Conservation (phyloP, 2,113 vertebrate species). For the Centropristis striata region DNA sequence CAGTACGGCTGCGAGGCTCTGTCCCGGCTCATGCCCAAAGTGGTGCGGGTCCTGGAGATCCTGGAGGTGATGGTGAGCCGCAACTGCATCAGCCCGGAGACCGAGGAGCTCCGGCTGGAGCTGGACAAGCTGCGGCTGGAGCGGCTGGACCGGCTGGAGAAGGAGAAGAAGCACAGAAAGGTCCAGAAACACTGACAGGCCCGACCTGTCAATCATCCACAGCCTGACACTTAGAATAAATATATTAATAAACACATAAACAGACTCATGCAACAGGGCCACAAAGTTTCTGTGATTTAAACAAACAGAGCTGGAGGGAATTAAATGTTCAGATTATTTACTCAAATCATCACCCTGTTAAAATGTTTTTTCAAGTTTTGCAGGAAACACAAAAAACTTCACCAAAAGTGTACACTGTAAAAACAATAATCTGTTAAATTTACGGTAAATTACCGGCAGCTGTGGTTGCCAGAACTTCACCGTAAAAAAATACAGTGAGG, state of each 20-base stretch:
- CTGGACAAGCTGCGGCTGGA: slow-evolving; percentile 95
- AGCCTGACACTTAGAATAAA: too few species aligned
- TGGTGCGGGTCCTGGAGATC: slow-evolving; percentile 97
- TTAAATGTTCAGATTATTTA: too few species aligned
- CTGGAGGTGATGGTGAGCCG: slow-evolving; percentile 97
- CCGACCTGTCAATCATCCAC: background rate
- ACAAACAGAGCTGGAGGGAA: too few species aligned
- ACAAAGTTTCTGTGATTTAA: background rate
- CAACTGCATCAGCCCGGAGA: slow-evolving; percentile 91
- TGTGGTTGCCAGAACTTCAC: too few species aligned
- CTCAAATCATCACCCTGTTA: too few species aligned
- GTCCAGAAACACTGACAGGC: background rate
- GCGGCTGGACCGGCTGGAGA: slow-evolving; percentile 93
- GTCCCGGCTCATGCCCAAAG: slow-evolving; percentile 96
- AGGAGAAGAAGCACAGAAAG: slow-evolving; percentile 95
- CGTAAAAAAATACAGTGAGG: too few species aligned
- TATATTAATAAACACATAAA: background rate
- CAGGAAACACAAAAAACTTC: too few species aligned
- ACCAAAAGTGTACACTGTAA: too few species aligned
- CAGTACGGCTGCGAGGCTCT: slow-evolving; percentile 96
- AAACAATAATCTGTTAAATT: too few species aligned
- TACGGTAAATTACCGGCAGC: too few species aligned
- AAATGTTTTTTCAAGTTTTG: too few species aligned
- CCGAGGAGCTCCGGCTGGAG: slow-evolving; percentile 96
- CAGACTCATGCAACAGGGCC: background rate